A percentile compares a stretch with the other conserved stretches of the same genome.
Conservation (phyloP, 2,113 vertebrate genomes). For the Dicentrarchus labrax region DNA sequence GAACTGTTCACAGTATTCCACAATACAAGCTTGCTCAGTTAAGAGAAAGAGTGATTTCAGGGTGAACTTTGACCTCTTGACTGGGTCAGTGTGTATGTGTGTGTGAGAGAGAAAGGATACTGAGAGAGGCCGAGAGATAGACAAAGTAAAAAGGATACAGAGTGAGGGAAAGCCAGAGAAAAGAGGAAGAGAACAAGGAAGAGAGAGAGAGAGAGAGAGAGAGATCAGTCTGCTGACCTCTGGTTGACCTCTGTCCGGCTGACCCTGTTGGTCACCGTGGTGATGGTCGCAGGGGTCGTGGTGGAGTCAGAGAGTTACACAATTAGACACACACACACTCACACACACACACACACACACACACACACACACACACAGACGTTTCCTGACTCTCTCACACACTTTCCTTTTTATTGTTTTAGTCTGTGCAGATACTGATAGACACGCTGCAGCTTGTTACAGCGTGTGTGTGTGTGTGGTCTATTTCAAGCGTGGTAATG, state of each 20-base stretch:
- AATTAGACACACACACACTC: slow-evolving; percentile 5
- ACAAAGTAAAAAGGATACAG: neutral
- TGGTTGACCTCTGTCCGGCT: slow-evolving; percentile 43
- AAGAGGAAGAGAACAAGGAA: slow-evolving; percentile 5
- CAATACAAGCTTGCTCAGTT: neutral
- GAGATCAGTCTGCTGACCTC: slow-evolving; percentile 52
- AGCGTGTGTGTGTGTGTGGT: slow-evolving; percentile 26
- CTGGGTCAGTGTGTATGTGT: slow-evolving; percentile 19
- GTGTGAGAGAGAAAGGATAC: neutral
- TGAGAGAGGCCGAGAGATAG: neutral
- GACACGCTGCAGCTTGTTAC: slow-evolving; percentile 35
- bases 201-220: slow-evolving; percentile 1
- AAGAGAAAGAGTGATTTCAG: slow-evolving; percentile 5
- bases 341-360: slow-evolving; percentile 13
- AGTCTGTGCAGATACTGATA: slow-evolving; percentile 22
- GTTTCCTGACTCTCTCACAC: slow-evolving; percentile 23
- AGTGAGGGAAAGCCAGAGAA: neutral
- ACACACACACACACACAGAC: slow-evolving; percentile 6
- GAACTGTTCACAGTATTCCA: neutral
- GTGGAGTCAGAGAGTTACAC: slow-evolving; percentile 31
- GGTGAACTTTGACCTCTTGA: slow-evolving; percentile 33
- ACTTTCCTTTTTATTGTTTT: slow-evolving; percentile 56
- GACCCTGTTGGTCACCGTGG: slow-evolving; percentile 37
- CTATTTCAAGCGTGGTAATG: slow-evolving; percentile 17
- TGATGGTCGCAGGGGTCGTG: slow-evolving; percentile 1